Base-by-base conservation (phyloP, 2,797 vertebrate species). In the Eremophila alpestris region DNA sequence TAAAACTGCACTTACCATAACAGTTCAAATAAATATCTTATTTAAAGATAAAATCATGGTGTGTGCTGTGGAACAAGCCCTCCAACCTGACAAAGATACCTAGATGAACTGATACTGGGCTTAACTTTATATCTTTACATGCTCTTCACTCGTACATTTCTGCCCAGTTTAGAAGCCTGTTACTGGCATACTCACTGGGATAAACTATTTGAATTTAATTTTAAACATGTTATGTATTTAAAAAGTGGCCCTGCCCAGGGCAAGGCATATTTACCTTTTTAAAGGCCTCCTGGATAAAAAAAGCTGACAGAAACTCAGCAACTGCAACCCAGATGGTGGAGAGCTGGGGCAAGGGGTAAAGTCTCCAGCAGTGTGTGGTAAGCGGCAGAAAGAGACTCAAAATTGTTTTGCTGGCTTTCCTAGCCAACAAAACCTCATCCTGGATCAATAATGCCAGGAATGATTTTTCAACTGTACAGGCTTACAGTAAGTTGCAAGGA, bases 351-450 rank as follows among this genome's bases (percentile, higher is more conserved):
- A 74, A 63, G 21, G 17, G 4, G 7, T 45, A 9, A 81, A 49
- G 16, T 12, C 83, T 64, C 23, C 1, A 8, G 52, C 1, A 68
- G 16, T 0, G 1, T 1, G 4, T 13, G 12, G 0, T 19, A n/a
- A 40, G 6, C 2, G 26, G 36, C 2, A 7, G 24, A 34, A 62
- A 19, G 7, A 54, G 29, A 62, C 24, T 46, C 36, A 36, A 55
- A 55, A 62, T 11, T 20, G 29, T 60, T 67, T 38, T 67, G 16
- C 1, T 38, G 10, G 18, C 21, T 14, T 26, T 22, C n/a, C 32
- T 4, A 23, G 38, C 13, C 38, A 71, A 51, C 16, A 59, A 16
- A 63, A 64, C 13, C 32, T 32, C 18, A 48, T 8, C 11, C 10
- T 0, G 1, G 38, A 63, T 8, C 52, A 30, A 21, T 3, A n/a